Base-by-base conservation (phyloP, 1,140 invertebrate genomes). In the Papilio aristodemus region DNA sequence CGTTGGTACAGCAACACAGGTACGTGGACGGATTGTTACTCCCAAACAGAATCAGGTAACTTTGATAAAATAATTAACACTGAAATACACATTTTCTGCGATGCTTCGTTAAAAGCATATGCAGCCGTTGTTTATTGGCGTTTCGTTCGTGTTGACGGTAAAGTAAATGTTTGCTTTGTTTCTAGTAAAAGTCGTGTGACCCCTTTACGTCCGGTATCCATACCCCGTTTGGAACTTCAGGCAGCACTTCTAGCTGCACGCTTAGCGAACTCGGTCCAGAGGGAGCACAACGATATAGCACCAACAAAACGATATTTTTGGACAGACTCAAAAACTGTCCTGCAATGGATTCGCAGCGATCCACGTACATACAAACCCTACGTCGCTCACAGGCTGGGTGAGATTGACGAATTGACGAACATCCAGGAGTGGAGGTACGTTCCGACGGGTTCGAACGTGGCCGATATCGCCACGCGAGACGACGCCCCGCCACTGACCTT, bases 161-260 rank as follows among this genome's bases (percentile, higher is more conserved):
- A 27, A 19, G 68, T 73, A n/a, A 27, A 50, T 13, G 17, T 78
- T 50, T 39, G 67, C 32, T 78, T 80, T 68, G 54, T 74, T 11
- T 46, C 63, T 22, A 71, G 72, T 58, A 80, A 69, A 79, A 68
- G 71, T 13, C 68, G 79, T 36, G 86, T 89, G 1, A 75, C 76
- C 4, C 85, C 85, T 0, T 7, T 83, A 9, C 80, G 79, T 63
- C 64, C 72, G 3, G 38, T 77, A 0, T 75, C 87, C 2, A 76
- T 90, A 9, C 86, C 87, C 0, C 67, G 85, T 14, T 36, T 85
- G 10, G 89, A 91, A 69, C 67, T 90, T 25, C 83, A 85, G 70
- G 85, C 78, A 0, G 84, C 85, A 1, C 27, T 88, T 2, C 37
- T 91, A 11, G 85, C 69, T 0, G 71, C 71, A 14, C 36, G 82